Evolutionary conservation across 30 jellyfish, hydroid and myxozoan genomes (phyloP).

Genomic region (Pelagia noctiluca): DNA sequence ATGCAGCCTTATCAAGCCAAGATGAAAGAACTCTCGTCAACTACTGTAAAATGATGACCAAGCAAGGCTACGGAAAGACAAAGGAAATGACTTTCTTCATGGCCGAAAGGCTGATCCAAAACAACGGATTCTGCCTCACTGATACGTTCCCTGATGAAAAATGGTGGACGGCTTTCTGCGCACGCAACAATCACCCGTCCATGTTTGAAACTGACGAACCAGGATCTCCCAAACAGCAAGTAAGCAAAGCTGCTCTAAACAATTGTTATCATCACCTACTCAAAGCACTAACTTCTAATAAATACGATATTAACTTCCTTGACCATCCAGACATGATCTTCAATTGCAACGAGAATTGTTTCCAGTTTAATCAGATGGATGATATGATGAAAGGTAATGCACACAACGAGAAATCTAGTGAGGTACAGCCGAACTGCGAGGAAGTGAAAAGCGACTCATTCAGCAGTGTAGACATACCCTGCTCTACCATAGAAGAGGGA

Average conservation of each 20-base stretch:
- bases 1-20: slow-evolving; percentile 23
- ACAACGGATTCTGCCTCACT: slow-evolving; percentile 17
- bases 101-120: slow-evolving; percentile 41
- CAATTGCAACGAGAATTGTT: slow-evolving; percentile 46
- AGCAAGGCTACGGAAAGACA: slow-evolving; percentile 60
- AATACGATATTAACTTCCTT: slow-evolving; percentile 43
- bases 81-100: slow-evolving; percentile 56
- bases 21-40: slow-evolving; percentile 43
- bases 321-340: slow-evolving; percentile 50
- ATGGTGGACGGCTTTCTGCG: slow-evolving; percentile 62
- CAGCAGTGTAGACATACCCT: background rate
- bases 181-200: slow-evolving; percentile 48
- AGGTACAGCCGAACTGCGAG: slow-evolving; percentile 4
- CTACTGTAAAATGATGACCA: slow-evolving; percentile 48
- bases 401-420: too few relatives aligned
- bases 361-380: slow-evolving; percentile 7
- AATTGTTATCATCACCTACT: slow-evolving; percentile 42
- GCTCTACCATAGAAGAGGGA: background rate
- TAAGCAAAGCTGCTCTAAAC: background rate
- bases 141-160: slow-evolving; percentile 29
- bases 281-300: slow-evolving; percentile 34
- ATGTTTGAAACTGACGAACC: slow-evolving; percentile 22
- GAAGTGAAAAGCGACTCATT: slow-evolving; percentile 6
- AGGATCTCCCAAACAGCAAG: slow-evolving; percentile 17
- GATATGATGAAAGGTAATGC: background rate